Evolutionary conservation across 2,888 invertebrate genomes (phyloP).

Genomic region (Digitonthophagus gazella): DNA sequence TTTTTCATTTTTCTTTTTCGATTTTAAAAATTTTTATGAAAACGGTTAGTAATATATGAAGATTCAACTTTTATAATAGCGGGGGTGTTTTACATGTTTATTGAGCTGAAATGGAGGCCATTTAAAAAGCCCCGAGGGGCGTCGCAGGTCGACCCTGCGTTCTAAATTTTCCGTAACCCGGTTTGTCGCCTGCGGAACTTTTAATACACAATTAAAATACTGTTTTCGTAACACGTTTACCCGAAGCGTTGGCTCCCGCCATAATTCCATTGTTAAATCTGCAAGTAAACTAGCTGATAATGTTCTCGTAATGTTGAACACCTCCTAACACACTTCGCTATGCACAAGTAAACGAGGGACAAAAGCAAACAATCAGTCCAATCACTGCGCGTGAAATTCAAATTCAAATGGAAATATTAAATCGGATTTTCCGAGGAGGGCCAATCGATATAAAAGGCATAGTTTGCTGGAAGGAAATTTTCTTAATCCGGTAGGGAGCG

Average conservation of each 20-base stretch:
- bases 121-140: conserved; percentile 51
- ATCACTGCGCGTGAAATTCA: neutral
- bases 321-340: neutral
- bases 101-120: conserved; percentile 53
- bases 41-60: neutral
- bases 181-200: conserved; percentile 43
- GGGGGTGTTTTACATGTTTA: conserved; percentile 54
- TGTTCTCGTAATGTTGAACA: neutral
- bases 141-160: conserved; percentile 35
- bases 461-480: conserved; percentile 25
- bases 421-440: conserved; percentile 20
- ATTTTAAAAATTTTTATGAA: neutral
- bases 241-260: conserved; percentile 20
- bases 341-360: neutral
- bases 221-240: conserved; percentile 47
- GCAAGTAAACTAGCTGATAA: conserved; percentile 16
- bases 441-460: conserved; percentile 24
- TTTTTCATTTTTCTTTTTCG: too few species aligned
- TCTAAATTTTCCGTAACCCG: conserved; percentile 41
- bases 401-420: conserved; percentile 11
- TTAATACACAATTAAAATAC: conserved; percentile 52
- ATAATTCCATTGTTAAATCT: conserved; percentile 30
- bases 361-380: conserved; percentile 9
- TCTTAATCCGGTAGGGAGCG: conserved; percentile 24
- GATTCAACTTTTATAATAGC: conserved; percentile 44